Base-by-base conservation (phyloP, 2,888 invertebrate species). In the Gymnoscelis rufifasciata region DNA sequence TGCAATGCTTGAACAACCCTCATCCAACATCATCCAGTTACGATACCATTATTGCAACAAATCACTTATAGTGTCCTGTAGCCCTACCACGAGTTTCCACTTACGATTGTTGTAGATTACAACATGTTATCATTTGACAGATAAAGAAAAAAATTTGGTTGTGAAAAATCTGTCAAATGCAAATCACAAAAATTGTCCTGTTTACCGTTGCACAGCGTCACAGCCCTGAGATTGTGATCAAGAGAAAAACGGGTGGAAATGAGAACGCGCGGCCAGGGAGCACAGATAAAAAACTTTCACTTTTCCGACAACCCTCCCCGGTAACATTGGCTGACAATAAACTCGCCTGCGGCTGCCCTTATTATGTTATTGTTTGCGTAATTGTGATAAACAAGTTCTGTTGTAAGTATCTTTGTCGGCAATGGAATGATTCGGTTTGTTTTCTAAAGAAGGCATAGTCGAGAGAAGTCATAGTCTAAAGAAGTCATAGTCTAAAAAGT, bases 251-350 rank as follows among this genome's bases (percentile, higher is more conserved):
- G 6, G 42, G 73, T 77, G 76, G 74, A 83, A 83, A 84, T 81
- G 79, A 79, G 71, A 79, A 82, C 78, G 78, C 71, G 68, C 72
- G 74, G 67, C 78, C 70, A 61, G 81, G 84, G 82, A 82, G 62
- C 62, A 55, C 70, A 77, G 83, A 84, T 84, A 86, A 86, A 86
- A 87, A 86, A 83, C 84, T 86, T 84, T 79, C 80, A 83, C 83
- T 83, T 80, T 82, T 76, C 78, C 73, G 74, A 73, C 76, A 74
- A 78, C 71, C 73, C 79, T 78, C 78, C 51, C 66, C 72, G 77
- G 79, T 66, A 68, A 82, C 78, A 78, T 82, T 82, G 70, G 61
- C 66, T 66, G 62, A 74, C 76, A 78, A 78, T 82, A 78, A 77
- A 76, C 64, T 68, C 69, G 73, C 71, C 77, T 77, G 78, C 52